Base-by-base conservation (phyloP, 2,797 vertebrate species). In the Petrocephalus schoutedeni region DNA sequence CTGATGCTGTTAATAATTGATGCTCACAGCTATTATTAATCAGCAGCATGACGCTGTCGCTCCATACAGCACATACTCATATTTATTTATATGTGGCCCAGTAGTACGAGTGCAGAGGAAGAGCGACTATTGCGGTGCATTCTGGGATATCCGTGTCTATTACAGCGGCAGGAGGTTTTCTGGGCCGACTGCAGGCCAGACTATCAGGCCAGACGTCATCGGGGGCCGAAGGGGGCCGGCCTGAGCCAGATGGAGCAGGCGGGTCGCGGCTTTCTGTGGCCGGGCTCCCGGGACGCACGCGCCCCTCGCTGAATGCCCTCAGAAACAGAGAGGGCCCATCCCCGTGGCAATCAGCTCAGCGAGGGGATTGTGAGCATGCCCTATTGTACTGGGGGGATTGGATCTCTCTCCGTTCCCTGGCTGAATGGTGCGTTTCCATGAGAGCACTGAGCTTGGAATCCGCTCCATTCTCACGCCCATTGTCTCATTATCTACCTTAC, bases 281-380 rank as follows among this genome's bases (percentile, higher is more conserved):
- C 90, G 87, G 88, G 91, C 88, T 59, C n/a, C 91, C 91, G 93
- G 92, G 92, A 91, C 87, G 88, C 32, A 45, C 87, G 89, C 93
- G 90, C 92, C 36, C 2, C 94, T 95, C 93, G 92, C 90, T 91
- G 86, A 80, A 88, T 93, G 92, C 93, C 92, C 93, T 93, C 92
- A 91, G 93, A 93, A 93, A 91, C 91, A 91, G 91, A 91, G 89
- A 89, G 89, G 91, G 93, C 92, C 94, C 92, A 92, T 93, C 91
- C 8, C 74, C 36, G 21, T 86, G 86, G 83, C 91, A 94, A 94
- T 92, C 94, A 93, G 91, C 92, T 93, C 89, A 88, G 91, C 89
- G 89, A 6, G 64, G 1, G 64, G 28, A 71, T 71, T 16, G 64
- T 71, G 28, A 36, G 64, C 61, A 2, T 23, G 88, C 91, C 19